These are phyloP conservation scores for Ips nitidus DNA, from an alignment of 1,140 invertebrate genomes.

Conservation along the genomic window DNA sequence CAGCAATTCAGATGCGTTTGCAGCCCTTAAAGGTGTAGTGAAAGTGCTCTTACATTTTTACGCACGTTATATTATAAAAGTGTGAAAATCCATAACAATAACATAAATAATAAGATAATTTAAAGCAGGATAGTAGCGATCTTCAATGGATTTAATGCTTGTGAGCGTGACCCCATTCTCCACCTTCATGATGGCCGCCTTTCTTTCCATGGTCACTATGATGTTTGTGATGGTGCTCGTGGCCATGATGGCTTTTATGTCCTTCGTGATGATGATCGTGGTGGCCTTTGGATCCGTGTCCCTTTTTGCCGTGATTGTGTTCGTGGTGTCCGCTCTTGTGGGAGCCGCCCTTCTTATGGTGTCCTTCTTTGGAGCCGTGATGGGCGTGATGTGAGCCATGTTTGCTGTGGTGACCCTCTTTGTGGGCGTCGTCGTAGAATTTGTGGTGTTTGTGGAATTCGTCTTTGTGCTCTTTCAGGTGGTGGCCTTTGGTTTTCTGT, in stretches of 20 bases:
- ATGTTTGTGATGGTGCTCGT: constrained; percentile 65
- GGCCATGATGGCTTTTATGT: constrained; percentile 68
- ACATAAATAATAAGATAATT: too few relatives aligned
- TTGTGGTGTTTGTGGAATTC: constrained; percentile 83
- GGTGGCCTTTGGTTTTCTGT: constrained; percentile 72
- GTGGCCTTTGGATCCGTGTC: constrained; percentile 68
- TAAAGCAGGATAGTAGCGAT: constrained; percentile 62
- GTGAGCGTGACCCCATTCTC: constrained; percentile 41
- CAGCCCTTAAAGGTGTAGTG: too few relatives aligned
- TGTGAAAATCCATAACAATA: too few relatives aligned
- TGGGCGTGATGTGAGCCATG: constrained; percentile 70
- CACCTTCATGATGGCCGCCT: constrained; percentile 63
- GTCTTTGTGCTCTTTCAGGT: constrained; percentile 78
- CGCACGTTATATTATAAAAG: too few relatives aligned
- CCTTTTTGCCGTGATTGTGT: constrained; percentile 67
- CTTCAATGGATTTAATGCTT: constrained; percentile 52
- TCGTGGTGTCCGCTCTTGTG: constrained; percentile 68
- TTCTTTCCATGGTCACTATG: constrained; percentile 68
- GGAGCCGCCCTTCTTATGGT: constrained; percentile 69
- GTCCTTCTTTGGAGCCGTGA: constrained; percentile 67
- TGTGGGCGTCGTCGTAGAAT: constrained; percentile 77
- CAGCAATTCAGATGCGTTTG: too few relatives aligned
- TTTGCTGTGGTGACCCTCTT: constrained; percentile 69
- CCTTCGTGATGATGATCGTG: constrained; percentile 75
- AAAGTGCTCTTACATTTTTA: background rate